Percentiles rank a stretch among this genome's conserved stretches.
phyloP scores from a whole-genome alignment of 2,113 vertebrate genomes.

The Siniperca knerii region DNA sequence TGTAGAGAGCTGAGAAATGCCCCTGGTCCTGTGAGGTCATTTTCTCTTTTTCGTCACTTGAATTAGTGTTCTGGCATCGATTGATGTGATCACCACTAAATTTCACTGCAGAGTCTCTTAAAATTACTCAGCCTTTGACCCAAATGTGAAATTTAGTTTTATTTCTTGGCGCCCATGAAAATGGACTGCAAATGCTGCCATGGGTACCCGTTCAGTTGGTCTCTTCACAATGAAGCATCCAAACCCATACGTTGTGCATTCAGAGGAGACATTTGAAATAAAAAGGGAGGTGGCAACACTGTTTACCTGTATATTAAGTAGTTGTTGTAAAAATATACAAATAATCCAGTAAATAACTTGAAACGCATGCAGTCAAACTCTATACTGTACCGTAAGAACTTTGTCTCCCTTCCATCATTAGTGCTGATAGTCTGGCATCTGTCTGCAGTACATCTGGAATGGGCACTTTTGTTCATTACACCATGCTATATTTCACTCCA shows the following conservation, averaged over 20 bases:
- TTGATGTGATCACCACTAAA: neutral
- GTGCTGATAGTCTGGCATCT: conserved; percentile 24
- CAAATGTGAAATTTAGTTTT: conserved; percentile 32
- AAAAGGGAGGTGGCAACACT: neutral
- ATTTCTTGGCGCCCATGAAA: conserved; percentile 26
- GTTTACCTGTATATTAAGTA: neutral
- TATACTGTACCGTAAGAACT: neutral
- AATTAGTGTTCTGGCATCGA: conserved; percentile 14
- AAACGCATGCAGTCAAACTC: neutral
- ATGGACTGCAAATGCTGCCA: neutral
- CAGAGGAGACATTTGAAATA: neutral
- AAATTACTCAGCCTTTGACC: conserved; percentile 44
- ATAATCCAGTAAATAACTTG: neutral
- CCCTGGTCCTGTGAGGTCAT: neutral
- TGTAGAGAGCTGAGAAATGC: conserved; percentile 6
- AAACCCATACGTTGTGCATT: neutral
- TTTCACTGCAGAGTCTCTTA: conserved; percentile 25
- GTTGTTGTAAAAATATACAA: neutral
- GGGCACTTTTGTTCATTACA: conserved; percentile 22
- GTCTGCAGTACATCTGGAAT: conserved; percentile 48
- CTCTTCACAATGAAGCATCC: neutral
- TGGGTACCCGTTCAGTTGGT: conserved; percentile 15
- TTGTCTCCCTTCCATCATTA: conserved; percentile 22
- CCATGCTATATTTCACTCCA: conserved; percentile 24
- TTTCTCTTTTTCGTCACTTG: conserved; percentile 21